phyloP scores from a whole-genome alignment of 2,888 invertebrate species.

The Hermaeophaga mercurialis region DNA sequence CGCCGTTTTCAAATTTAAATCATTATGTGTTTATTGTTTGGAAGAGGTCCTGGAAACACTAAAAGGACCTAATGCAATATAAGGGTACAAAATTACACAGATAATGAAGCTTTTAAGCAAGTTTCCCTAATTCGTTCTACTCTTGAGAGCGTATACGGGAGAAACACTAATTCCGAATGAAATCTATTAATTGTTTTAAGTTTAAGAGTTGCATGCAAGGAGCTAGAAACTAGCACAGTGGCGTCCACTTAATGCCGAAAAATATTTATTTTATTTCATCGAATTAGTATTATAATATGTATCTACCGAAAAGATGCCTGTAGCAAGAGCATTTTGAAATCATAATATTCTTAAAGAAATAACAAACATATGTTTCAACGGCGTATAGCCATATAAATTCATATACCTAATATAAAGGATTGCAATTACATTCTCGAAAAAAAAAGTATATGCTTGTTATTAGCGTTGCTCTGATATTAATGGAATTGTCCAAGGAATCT shows the following conservation, averaged over 20 bases:
- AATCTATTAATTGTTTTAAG: slow-evolving; percentile 19
- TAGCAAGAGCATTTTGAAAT: no score
- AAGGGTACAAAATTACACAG: slow-evolving; percentile 36
- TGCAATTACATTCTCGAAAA: no score
- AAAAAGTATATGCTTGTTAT: no score
- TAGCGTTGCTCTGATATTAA: background rate
- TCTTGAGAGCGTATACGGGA: slow-evolving; percentile 2
- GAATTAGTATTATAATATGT: no score
- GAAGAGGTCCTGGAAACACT: slow-evolving; percentile 30
- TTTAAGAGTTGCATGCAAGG: slow-evolving; percentile 5
- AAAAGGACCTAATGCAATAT: slow-evolving; percentile 33
- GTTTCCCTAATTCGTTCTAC: slow-evolving; percentile 34
- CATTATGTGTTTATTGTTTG: slow-evolving; percentile 36
- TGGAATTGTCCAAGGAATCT: background rate
- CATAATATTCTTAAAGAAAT: no score
- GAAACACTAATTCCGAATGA: slow-evolving; percentile 20
- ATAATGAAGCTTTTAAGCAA: slow-evolving; percentile 36
- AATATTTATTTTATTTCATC: no score
- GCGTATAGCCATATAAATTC: no score
- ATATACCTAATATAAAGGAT: no score
- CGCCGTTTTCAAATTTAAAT: slow-evolving; percentile 24
- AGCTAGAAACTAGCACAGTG: background rate
- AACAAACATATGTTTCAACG: no score
- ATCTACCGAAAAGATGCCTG: no score
- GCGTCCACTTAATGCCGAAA: no score